These are phyloP conservation scores for Pygocentrus nattereri DNA, from an alignment of 2,797 vertebrate genomes.

Conservation along the genomic window DNA sequence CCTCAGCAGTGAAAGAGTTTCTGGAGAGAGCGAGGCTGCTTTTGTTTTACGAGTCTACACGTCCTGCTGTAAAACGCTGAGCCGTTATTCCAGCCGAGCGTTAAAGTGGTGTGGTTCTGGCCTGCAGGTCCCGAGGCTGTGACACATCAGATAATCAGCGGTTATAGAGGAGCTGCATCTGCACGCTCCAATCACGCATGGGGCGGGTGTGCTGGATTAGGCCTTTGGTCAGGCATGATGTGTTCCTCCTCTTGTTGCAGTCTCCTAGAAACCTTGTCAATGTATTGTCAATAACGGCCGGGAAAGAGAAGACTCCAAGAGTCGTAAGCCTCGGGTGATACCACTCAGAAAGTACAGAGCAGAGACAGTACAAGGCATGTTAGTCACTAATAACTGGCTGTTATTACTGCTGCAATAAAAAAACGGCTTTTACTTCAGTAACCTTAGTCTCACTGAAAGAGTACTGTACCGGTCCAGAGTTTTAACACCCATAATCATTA, in stretches of 20 bases:
- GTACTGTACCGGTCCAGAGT: neutral
- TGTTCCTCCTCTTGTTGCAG: constrained; percentile 39
- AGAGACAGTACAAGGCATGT: neutral
- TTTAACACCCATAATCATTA: neutral
- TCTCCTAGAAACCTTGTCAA: constrained; percentile 67
- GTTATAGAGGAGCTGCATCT: constrained; percentile 61
- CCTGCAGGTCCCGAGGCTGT: neutral
- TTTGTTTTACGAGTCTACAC: constrained; percentile 65
- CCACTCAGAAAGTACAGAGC: neutral
- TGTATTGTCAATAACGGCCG: constrained; percentile 58
- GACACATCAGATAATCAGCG: constrained; percentile 69
- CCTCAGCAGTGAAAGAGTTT: neutral
- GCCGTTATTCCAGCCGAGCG: constrained; percentile 3
- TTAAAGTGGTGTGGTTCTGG: neutral
- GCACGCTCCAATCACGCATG: constrained; percentile 62
- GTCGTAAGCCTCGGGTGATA: constrained; percentile 28
- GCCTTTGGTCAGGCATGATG: constrained; percentile 25
- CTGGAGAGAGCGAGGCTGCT: constrained; percentile 52
- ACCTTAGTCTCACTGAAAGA: neutral
- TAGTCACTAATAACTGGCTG: constrained; percentile 9
- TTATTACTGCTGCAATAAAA: neutral
- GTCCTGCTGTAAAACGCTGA: constrained; percentile 60
- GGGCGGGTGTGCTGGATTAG: constrained; percentile 42
- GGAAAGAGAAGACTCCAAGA: constrained; percentile 12
- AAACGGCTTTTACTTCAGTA: neutral